Evolutionary conservation across 2,888 invertebrate genomes (phyloP), one percentile per base, ranked within the genome.

Genomic region (Brachyopa scutellaris): DNA sequence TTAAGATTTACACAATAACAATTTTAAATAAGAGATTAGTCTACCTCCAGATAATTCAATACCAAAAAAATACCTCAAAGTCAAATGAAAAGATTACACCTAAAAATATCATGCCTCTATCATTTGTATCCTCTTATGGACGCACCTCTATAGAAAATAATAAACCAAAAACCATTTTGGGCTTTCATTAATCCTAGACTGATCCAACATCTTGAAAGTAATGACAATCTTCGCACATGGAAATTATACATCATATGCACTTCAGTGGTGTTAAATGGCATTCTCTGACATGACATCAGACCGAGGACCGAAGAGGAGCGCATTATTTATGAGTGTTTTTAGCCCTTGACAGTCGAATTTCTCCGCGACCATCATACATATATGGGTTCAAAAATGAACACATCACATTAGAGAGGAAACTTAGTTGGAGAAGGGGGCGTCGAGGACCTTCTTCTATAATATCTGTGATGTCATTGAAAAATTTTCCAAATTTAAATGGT

Each of bases 241-340:
- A 72, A 64, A 67, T 66, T 77, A 77, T 83, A 72, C 72, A 72
- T 83, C 82, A 77, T 82, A 83, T 72, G 61, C 57, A 57, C 67
- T 67, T 49, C 61, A 83, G 33, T 78, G 83, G 83, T 83, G 72
- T 83, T 78, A 83, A 83, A 83, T 67, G 83, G 72, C 66, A 82
- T 77, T 70, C 47, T 26, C 53, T 66, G 69, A 66, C 76, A 53
- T 53, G 69, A 59, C 76, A n/a, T n/a, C n/a, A n/a, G n/a, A n/a
- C n/a, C n/a, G n/a, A n/a, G n/a, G n/a, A 82, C 55, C 64, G 53
- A 57, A 70, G 51, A 70, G 17, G 49, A 61, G 66, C 70, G 38
- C 77, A 82, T 77, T 77, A 82, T 82, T 82, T 82, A 77, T 82
- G 82, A 82, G 64, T 66, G 82, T 82, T 82, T 77, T 82, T 82